Conservation (phyloP, 1,140 invertebrate species). For the Palaemon carinicauda region DNA sequence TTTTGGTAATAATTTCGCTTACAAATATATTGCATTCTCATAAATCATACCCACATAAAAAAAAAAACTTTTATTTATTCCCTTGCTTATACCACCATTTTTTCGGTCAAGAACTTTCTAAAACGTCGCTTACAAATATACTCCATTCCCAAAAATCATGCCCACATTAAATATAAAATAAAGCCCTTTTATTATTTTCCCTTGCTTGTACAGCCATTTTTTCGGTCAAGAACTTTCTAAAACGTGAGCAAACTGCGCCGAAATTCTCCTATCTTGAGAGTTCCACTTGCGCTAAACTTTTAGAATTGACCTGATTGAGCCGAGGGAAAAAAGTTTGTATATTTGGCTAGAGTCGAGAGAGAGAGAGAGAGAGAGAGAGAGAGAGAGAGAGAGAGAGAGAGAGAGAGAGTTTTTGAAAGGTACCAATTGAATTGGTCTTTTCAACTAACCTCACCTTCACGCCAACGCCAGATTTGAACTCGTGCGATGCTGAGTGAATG, state of each 20-base stretch:
- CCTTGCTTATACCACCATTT: too few species aligned
- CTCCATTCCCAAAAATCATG: too few species aligned
- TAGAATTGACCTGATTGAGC: neutral
- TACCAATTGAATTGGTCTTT: neutral
- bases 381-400: too few species aligned
- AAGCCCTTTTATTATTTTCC: too few species aligned
- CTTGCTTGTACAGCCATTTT: neutral
- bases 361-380: too few species aligned
- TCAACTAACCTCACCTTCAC: neutral
- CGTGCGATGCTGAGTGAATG: neutral
- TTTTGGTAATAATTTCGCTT: too few species aligned
- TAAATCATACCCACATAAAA: too few species aligned
- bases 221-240: neutral
- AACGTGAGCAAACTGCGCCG: neutral
- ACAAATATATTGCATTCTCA: too few species aligned
- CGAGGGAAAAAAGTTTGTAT: neutral
- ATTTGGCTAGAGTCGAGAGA: neutral
- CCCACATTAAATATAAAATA: too few species aligned
- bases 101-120: too few species aligned
- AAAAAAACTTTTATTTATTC: too few species aligned
- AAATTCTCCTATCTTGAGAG: neutral
- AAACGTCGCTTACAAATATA: too few species aligned
- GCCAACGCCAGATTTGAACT: neutral
- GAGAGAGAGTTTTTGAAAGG: neutral
- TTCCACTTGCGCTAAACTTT: neutral